Conservation (phyloP, 2,797 vertebrate genomes). For the Sebastes trivittatus region DNA sequence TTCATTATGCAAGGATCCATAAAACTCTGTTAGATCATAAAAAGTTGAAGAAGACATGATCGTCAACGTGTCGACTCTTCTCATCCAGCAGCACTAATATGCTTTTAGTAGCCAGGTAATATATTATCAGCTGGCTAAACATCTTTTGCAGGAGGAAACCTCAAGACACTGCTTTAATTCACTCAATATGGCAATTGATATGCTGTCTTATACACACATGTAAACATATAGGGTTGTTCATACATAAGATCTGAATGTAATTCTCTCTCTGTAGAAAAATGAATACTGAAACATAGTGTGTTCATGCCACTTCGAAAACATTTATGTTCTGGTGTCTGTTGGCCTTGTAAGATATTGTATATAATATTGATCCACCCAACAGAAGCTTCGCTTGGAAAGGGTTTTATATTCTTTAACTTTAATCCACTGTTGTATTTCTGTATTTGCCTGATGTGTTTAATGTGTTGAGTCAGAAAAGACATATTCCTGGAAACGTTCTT, state of each 20-base stretch:
- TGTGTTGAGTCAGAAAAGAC: conserved; percentile 3
- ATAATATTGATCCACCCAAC: conserved; percentile 18
- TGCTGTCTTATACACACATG: background rate
- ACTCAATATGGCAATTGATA: background rate
- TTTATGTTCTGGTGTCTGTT: background rate
- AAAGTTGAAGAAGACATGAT: conserved; percentile 28
- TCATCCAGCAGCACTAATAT: background rate
- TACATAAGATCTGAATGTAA: background rate
- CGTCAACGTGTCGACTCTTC: background rate
- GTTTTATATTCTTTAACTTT: conserved; percentile 8
- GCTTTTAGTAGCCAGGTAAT: background rate
- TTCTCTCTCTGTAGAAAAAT: background rate
- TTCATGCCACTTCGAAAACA: background rate
- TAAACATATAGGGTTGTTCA: background rate
- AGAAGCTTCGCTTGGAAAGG: background rate
- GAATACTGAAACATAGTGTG: background rate
- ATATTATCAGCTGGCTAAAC: conserved; percentile 32
- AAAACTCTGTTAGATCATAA: conserved; percentile 30
- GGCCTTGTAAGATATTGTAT: conserved; percentile 38
- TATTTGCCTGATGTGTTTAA: conserved; percentile 5
- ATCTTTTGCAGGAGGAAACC: background rate
- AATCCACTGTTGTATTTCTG: conserved; percentile 33
- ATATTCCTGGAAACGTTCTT: background rate
- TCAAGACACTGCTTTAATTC: background rate
- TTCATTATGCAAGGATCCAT: conserved; percentile 23